These are phyloP conservation scores for Delphinapterus leucas DNA, from an alignment of 2,113 vertebrate species.

Conservation along the genomic window DNA sequence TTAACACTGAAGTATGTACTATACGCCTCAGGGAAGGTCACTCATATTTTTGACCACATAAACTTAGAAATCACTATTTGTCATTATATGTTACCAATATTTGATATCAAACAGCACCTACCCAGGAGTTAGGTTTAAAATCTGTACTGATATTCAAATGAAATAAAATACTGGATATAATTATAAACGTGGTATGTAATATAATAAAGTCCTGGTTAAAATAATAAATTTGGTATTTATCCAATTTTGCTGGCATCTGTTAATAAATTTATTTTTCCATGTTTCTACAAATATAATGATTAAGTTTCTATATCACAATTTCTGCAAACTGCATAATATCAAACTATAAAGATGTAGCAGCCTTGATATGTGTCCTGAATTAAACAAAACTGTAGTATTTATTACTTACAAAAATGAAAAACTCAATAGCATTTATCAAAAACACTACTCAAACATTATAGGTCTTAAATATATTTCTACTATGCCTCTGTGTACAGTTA, in stretches of 20 bases:
- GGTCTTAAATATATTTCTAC: conserved; percentile 36
- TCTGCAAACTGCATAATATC: conserved; percentile 19
- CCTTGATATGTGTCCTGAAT: neutral
- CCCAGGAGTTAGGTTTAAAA: neutral
- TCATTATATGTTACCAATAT: neutral
- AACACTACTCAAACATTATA: conserved; percentile 16
- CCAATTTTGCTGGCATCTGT: neutral
- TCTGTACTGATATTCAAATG: conserved; percentile 6
- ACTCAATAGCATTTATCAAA: neutral
- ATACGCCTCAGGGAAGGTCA: neutral
- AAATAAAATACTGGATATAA: conserved; percentile 34
- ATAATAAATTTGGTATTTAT: conserved; percentile 12
- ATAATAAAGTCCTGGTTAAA: neutral
- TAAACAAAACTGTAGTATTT: conserved; percentile 30
- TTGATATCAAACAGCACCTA: conserved; percentile 13
- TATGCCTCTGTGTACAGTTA: neutral
- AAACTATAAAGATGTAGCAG: conserved; percentile 32
- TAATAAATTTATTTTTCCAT: conserved; percentile 7
- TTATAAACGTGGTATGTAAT: neutral
- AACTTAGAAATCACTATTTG: conserved; percentile 49
- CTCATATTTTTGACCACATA: conserved; percentile 14
- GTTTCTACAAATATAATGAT: neutral
- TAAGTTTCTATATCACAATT: conserved; percentile 12
- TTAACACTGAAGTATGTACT: neutral
- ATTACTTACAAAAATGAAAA: conserved; percentile 50